Percentiles rank a stretch among this genome's conserved stretches.
Conservation (phyloP, 2,113 vertebrate genomes). For the Antigone vipio region DNA sequence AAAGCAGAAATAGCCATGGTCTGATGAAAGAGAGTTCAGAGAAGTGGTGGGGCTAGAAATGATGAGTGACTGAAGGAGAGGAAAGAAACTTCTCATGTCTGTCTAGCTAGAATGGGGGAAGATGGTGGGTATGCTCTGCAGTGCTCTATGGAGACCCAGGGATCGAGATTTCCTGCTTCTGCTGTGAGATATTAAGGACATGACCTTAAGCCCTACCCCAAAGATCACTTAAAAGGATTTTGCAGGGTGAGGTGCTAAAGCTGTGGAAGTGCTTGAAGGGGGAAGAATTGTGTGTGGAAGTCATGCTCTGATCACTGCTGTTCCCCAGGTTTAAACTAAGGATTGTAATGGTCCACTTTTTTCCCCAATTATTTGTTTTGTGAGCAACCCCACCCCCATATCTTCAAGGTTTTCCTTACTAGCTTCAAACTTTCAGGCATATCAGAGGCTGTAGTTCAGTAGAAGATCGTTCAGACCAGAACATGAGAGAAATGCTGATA, state of each 20-base stretch:
- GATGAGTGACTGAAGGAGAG: not conserved
- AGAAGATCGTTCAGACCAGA: not conserved
- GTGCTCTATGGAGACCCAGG: not conserved
- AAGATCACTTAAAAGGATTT: not conserved
- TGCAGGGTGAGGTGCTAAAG: not conserved
- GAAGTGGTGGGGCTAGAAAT: not conserved
- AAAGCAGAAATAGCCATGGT: not conserved
- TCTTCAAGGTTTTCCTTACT: not conserved
- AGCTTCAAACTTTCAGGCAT: not conserved
- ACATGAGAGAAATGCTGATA: not conserved
- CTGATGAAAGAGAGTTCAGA: not conserved
- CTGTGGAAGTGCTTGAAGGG: not conserved
- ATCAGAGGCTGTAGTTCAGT: not conserved
- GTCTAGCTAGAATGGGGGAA: not conserved
- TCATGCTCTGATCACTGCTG: not conserved
- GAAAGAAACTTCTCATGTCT: not conserved
- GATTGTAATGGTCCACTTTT: not conserved
- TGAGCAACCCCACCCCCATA: fast-evolving
- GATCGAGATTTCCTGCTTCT: not conserved
- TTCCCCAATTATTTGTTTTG: not conserved
- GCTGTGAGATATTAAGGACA: not conserved
- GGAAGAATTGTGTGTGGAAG: not conserved
- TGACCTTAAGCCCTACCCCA: not conserved
- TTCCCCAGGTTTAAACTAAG: not conserved
- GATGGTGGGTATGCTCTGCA: not conserved